phyloP scores from a whole-genome alignment of 1,140 invertebrate species.

The Brachionus rubens region DNA sequence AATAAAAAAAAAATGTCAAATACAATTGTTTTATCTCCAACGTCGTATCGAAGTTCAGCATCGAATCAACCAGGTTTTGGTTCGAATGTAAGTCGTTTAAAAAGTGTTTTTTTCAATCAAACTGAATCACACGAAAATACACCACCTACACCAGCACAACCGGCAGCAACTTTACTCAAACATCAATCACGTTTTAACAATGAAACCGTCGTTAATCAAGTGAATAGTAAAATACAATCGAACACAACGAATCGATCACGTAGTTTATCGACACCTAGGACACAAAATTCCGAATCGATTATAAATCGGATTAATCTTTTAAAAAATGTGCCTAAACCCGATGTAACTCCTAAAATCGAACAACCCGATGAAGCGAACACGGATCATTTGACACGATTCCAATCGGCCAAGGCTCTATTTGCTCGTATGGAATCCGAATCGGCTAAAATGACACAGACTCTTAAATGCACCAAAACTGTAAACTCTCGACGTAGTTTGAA shows the following conservation, averaged over 20 bases:
- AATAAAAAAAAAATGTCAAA: conserved; percentile 7
- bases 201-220: conserved; percentile 6
- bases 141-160: too few relatives aligned
- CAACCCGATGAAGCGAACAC: not conserved
- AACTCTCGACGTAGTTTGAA: conserved; percentile 13
- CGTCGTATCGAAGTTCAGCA: conserved; percentile 10
- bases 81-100: conserved; percentile 29
- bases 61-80: not conserved
- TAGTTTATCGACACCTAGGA: conserved; percentile 23
- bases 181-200: not conserved
- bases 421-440: conserved; percentile 40
- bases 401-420: conserved; percentile 32
- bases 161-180: not conserved
- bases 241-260: not conserved
- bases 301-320: conserved; percentile 14
- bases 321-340: not conserved
- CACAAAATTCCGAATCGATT: not conserved
- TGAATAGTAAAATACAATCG: not conserved
- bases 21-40: conserved; percentile 7
- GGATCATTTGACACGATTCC: conserved; percentile 38
- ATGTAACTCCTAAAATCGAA: not conserved
- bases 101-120: conserved; percentile 39
- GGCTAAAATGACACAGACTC: conserved; percentile 2
- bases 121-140: not conserved
- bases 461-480: not conserved